Evolutionary conservation across 2,888 invertebrate genomes (phyloP), one percentile per base, ranked within the genome.

Genomic region (Athalia cordata): DNA sequence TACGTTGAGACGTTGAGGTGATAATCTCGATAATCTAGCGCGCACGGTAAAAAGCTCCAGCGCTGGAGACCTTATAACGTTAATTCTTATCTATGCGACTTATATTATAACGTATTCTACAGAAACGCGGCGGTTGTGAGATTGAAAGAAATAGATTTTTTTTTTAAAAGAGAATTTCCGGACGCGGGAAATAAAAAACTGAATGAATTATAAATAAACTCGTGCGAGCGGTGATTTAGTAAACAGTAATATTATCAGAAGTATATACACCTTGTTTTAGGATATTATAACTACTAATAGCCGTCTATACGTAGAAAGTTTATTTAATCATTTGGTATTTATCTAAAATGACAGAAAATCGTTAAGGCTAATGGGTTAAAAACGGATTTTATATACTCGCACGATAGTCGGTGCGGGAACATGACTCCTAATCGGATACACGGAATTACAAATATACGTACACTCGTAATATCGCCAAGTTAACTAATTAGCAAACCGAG

Each of bases 401-500:
- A 29, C 29, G 29, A 29, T 29, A 29, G 29, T 29, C 29, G 29
- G 29, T 2, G 29, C 29, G 29, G 29, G 29, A 29, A 29, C 29
- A 29, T 29, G 29, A 29, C 29, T 29, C 29, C 29, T 29, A 29
- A 29, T 29, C 29, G 29, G 29, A 29, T 29, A 29, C 29, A 29
- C 29, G 29, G 29, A 29, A 29, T 29, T 29, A 29, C 29, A 29
- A n/a, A n/a, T 29, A 29, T 29, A 29, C 29, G 1, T 50, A 68
- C 50, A 72, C 45, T 47, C 47, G 67, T 78, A 29, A 29, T 29
- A 29, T 8, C 43, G 49, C 65, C 55, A 11, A 72, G 59, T 45
- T 74, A 15, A 76, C 79, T 82, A 82, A 81, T 86, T 85, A 86
- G 84, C 81, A 82, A 82, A 81, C 81, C 79, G 81, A 65, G 79